These are phyloP conservation scores for Pungitius pungitius DNA, from an alignment of 2,113 vertebrate species.

Conservation along the genomic window DNA sequence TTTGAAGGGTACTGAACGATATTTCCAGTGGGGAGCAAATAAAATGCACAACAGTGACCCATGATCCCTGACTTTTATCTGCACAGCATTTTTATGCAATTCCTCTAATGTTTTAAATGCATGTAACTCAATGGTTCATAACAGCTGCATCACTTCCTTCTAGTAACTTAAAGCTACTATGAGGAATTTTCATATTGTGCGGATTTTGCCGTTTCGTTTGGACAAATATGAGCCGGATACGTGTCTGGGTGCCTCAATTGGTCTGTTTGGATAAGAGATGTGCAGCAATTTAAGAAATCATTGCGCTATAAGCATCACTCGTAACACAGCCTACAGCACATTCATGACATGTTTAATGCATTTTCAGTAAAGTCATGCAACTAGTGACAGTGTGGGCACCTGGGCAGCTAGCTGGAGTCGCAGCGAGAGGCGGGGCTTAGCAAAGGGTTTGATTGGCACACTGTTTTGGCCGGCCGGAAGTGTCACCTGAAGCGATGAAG, in stretches of 20 bases:
- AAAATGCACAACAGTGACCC: background rate
- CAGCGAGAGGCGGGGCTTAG: background rate
- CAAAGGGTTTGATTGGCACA: background rate
- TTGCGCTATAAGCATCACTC: background rate
- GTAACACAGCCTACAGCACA: background rate
- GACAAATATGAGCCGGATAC: background rate
- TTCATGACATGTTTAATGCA: background rate
- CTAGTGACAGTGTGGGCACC: background rate
- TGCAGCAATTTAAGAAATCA: background rate
- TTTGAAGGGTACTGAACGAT: background rate
- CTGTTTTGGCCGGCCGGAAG: background rate
- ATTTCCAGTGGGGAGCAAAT: background rate
- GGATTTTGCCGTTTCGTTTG: background rate
- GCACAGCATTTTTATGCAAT: background rate
- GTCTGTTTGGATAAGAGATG: too few species aligned
- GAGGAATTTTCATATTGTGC: background rate
- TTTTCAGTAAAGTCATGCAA: background rate
- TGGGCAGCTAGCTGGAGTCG: background rate
- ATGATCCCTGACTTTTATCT: background rate
- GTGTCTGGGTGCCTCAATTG: background rate
- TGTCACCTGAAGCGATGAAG: background rate
- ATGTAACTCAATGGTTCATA: background rate
- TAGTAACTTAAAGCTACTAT: background rate
- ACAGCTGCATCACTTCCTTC: background rate
- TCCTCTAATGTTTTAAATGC: background rate